A percentile compares a stretch with the other conserved stretches of the same genome.
phyloP scores from a whole-genome alignment of 2,797 vertebrate species.

The Lutjanus campechanus region DNA sequence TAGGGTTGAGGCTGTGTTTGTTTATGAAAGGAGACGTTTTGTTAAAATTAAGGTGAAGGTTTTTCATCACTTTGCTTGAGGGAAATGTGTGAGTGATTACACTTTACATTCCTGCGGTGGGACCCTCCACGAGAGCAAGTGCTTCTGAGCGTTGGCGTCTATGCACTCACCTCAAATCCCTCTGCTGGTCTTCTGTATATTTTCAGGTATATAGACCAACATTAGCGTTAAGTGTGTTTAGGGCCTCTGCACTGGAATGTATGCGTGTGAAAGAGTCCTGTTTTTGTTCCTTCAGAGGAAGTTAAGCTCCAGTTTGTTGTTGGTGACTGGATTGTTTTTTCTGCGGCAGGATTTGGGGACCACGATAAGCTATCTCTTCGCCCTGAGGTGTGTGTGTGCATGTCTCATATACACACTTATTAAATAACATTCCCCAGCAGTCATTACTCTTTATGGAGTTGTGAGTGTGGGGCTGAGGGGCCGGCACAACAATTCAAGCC shows the following conservation, averaged over 20 bases:
- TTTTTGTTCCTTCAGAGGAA: conserved; percentile 31
- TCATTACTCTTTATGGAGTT: conserved; percentile 55
- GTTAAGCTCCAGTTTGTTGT: conserved; percentile 63
- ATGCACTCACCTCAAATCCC: conserved; percentile 27
- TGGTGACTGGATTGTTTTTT: conserved; percentile 49
- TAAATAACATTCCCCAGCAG: conserved; percentile 57
- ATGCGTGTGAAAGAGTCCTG: conserved; percentile 16
- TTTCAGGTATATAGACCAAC: conserved; percentile 41
- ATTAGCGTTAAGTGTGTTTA: conserved; percentile 33
- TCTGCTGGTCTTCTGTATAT: conserved; percentile 41
- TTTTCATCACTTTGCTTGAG: conserved; percentile 52
- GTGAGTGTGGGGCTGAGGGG: conserved; percentile 31
- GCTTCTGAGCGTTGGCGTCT: conserved; percentile 34
- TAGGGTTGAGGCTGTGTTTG: conserved; percentile 44
- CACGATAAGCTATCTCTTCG: conserved; percentile 40
- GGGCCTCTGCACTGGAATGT: conserved; percentile 16
- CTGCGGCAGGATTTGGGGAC: conserved; percentile 23
- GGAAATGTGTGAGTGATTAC: conserved; percentile 76
- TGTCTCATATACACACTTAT: conserved; percentile 29
- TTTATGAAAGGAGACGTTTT: conserved; percentile 73
- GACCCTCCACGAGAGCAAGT: conserved; percentile 66
- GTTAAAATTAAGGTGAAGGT: conserved; percentile 70
- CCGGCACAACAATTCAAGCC: conserved; percentile 50
- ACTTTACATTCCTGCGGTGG: conserved; percentile 74
- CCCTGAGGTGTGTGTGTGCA: conserved; percentile 32